A percentile compares a stretch with the other conserved stretches of the same genome.
phyloP scores from a whole-genome alignment of 2,888 invertebrate species.

The Labia minor region DNA sequence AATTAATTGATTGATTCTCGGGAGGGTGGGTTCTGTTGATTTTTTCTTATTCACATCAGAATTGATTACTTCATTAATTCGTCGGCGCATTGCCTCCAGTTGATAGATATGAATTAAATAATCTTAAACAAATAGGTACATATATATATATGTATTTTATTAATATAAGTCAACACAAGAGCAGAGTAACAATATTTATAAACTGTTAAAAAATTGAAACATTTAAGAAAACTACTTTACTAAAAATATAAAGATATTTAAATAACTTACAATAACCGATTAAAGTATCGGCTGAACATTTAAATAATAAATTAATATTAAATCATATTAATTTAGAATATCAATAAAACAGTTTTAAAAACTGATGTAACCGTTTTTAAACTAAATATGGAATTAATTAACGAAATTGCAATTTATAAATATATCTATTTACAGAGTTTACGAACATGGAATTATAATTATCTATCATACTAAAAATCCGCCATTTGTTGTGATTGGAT shows the following conservation, averaged over 20 bases:
- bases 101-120: too few relatives aligned
- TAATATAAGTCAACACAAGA: too few relatives aligned
- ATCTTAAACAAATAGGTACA: too few relatives aligned
- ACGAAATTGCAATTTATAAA: background rate
- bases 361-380: background rate
- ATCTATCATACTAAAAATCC: background rate
- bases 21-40: too few relatives aligned
- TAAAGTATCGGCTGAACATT: background rate
- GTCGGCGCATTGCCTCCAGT: conserved; percentile 25
- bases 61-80: conserved; percentile 19
- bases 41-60: too few relatives aligned
- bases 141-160: too few relatives aligned
- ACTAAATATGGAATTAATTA: background rate
- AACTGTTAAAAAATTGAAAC: too few relatives aligned
- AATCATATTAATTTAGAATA: background rate
- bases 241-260: background rate
- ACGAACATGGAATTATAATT: background rate
- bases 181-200: too few relatives aligned
- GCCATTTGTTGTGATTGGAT: background rate
- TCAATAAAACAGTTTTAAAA: background rate
- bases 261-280: background rate
- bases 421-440: background rate
- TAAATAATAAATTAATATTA: background rate
- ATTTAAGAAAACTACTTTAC: background rate
- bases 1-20: too few relatives aligned